These are phyloP conservation scores for Graptemys geographica DNA, from an alignment of 2,797 vertebrate species.

Conservation along the genomic window DNA sequence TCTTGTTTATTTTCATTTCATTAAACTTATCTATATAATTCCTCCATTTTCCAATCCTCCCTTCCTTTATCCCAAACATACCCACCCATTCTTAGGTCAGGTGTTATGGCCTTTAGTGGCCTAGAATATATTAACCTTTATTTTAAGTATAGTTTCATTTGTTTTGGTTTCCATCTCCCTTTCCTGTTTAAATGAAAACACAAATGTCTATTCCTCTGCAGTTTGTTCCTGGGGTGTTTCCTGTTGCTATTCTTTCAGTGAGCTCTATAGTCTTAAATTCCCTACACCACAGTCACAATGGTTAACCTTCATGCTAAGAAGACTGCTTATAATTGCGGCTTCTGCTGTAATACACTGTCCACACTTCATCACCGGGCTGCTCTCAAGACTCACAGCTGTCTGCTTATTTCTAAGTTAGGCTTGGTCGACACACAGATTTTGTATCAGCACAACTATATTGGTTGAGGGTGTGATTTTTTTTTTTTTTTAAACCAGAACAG, in stretches of 20 bases:
- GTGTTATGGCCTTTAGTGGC: slow-evolving; percentile 54
- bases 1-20: slow-evolving; percentile 71
- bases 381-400: background rate
- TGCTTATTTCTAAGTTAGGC: slow-evolving; percentile 25
- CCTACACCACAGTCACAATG: background rate
- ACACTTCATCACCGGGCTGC: background rate
- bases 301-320: background rate
- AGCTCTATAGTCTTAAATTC: slow-evolving; percentile 41
- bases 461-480: background rate
- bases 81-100: slow-evolving; percentile 72
- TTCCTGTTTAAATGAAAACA: slow-evolving; percentile 74
- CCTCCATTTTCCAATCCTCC: slow-evolving; percentile 66
- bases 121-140: slow-evolving; percentile 48
- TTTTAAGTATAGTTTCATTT: slow-evolving; percentile 65
- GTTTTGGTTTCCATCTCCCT: slow-evolving; percentile 76
- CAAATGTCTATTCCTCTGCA: slow-evolving; percentile 40
- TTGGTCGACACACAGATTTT: background rate
- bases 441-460: background rate
- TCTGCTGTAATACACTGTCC: background rate
- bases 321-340: background rate
- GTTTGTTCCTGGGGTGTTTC: slow-evolving; percentile 46
- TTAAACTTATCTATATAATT: slow-evolving; percentile 61
- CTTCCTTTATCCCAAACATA: slow-evolving; percentile 73
- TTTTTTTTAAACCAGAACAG: background rate
- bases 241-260: background rate